Evolutionary conservation across 1,140 invertebrate genomes (phyloP), one percentile per base, ranked within the genome.

Genomic region (Acyrthosiphon pisum): DNA sequence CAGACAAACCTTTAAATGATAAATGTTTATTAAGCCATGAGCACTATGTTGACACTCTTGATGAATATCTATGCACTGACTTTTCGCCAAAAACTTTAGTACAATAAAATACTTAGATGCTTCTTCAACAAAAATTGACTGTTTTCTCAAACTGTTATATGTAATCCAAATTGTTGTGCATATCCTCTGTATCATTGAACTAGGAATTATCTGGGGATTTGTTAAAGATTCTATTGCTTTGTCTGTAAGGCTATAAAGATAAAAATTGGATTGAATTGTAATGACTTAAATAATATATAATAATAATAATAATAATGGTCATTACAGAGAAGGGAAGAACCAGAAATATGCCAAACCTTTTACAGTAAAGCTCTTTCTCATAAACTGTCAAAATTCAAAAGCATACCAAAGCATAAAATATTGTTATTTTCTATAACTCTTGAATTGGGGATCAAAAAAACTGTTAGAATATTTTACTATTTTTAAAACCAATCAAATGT

Each of bases 1-100:
- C 26, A 30, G 7, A 90, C 53, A 68, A 44, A 90, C 89, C 48
- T 93, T 93, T 84, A 93, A 84, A 86, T 86, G 26, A 53, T 86
- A 68, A 56, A 93, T 93, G 26, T 93, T 93, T 9, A 93, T 56
- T 84, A 93, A 93, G 30, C 56, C 44, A 84, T 93, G 44, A 26
- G 50, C 81, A 84, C 35, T 56, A 26, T 56, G 91, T 56, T 50
- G 81, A 56, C 91, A 93, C 6, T 93, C 91, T 41, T 7, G 35
- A 53, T 9, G 46, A 26, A 93, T 93, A 56, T 56, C 81, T 56
- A 93, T 22, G 20, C 8, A 56, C 6, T 83, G 91, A 56, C 48
- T 93, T 93, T 93, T 93, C 22, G 91, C 91, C 50, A 93, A 93
- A 86, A 93, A 93, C 44, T 84, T 84, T 44, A 93, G 30, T n/a